Evolutionary conservation across 2,888 invertebrate species (phyloP).

Genomic region (Phanerotoma sp.): DNA sequence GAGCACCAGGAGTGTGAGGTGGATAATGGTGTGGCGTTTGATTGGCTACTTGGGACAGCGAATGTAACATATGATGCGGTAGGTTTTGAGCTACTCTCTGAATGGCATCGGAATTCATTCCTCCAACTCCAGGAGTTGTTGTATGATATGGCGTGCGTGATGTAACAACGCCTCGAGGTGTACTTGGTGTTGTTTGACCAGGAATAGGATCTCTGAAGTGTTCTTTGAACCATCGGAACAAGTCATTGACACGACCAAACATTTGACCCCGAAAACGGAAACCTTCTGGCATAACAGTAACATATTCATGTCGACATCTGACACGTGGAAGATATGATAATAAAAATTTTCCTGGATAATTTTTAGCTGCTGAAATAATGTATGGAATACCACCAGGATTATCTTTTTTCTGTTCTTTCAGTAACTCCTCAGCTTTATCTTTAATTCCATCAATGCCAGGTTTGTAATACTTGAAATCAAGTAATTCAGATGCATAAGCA

Average conservation of each 20-base stretch:
- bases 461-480: constrained; percentile 89
- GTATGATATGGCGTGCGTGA: constrained; percentile 64
- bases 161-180: constrained; percentile 65
- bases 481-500: constrained; percentile 83
- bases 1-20: constrained; percentile 70
- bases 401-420: constrained; percentile 87
- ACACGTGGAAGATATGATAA: constrained; percentile 89
- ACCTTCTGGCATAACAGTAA: constrained; percentile 90
- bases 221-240: constrained; percentile 97
- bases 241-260: constrained; percentile 76
- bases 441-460: constrained; percentile 75
- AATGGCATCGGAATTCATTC: constrained; percentile 67
- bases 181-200: constrained; percentile 68
- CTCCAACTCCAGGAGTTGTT: constrained; percentile 57
- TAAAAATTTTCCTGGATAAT: constrained; percentile 89
- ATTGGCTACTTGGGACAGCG: constrained; percentile 71
- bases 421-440: constrained; percentile 83
- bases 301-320: constrained; percentile 86
- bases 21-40: constrained; percentile 61
- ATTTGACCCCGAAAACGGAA: constrained; percentile 86
- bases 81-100: constrained; percentile 72
- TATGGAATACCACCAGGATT: constrained; percentile 89
- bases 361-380: constrained; percentile 79
- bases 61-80: constrained; percentile 71
- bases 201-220: constrained; percentile 92